Evolutionary conservation across 92 coral and sea anemone species (phyloP), one percentile per base, ranked within the genome.

Genomic region (Porites divaricata): DNA sequence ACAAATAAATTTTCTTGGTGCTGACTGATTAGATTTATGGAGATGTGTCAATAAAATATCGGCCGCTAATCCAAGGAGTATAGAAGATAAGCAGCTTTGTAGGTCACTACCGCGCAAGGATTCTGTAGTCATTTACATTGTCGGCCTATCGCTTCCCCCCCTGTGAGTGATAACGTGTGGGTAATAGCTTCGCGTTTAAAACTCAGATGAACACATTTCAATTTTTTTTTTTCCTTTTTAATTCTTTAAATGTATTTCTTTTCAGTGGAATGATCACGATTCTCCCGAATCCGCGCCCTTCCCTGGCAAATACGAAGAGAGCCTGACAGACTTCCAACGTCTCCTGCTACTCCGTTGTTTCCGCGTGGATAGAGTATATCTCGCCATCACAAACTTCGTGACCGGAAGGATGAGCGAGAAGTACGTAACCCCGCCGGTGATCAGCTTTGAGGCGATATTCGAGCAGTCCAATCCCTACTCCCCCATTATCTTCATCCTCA

Each of bases 381-480:
- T 97, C n/a, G 99, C 99, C 53, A 95, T 97, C 76, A 97, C 99
- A 14, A 91, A 97, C 95, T 97, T 97, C 73, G 99, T 97, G 66
- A 97, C 99, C 0, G 96, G 93, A 75, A 91, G 98, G 7, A 97
- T 97, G 99, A 98, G 99, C 11, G 99, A 97, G 94, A 97, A 97
- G 78, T 97, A 97, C 76, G 99, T 97, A 83, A 97, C 99, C 6
- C 99, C 99, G 12, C 99, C 99, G 65, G 99, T 97, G 80, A 89
- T 97, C 79, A 97, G 99, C 78, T 97, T 97, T 79, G 99, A 97
- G 90, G 96, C 95, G 59, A 97, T 97, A 72, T 95, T 93, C 72
- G 99, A 97, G 72, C 99, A 97, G 75, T 97, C 99, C 45, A 91
- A 90, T 63, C 99, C 99, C 22, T 93, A 77, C 72, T 97, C 99